Conservation (phyloP, 2,888 invertebrate species). For the Lasioglossum lativentre region DNA sequence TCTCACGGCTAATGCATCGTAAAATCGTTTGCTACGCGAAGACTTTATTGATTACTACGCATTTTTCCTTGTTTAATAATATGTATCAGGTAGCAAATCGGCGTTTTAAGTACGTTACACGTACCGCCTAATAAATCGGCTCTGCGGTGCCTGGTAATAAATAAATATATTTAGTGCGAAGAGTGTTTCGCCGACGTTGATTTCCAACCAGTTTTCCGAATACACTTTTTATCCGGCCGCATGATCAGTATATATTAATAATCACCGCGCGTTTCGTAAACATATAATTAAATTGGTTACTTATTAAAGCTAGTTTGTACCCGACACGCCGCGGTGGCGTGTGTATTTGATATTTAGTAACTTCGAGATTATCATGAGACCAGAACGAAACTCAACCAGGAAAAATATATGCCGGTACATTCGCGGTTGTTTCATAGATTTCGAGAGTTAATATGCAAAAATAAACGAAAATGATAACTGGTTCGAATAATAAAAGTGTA, state of each 20-base stretch:
- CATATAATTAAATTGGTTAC: neutral
- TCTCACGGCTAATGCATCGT: slow-evolving; percentile 15
- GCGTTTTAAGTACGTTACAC: neutral
- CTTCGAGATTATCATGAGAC: neutral
- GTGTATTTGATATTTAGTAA: neutral
- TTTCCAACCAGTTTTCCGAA: slow-evolving; percentile 30
- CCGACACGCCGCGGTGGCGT: too few relatives aligned
- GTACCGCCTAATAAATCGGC: slow-evolving; percentile 4
- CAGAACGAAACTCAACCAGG: neutral
- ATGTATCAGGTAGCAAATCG: neutral
- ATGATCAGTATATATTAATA: neutral
- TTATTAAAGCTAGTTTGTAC: neutral
- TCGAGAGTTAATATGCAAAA: neutral
- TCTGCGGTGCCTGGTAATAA: slow-evolving; percentile 2
- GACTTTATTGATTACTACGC: neutral
- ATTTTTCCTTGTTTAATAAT: slow-evolving; percentile 40
- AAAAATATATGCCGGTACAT: neutral
- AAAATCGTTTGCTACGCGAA: slow-evolving; percentile 2
- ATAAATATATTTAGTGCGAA: slow-evolving; percentile 34
- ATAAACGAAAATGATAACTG: neutral
- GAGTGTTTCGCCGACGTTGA: neutral
- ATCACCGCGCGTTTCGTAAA: neutral
- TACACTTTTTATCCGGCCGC: neutral
- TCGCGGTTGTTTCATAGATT: neutral
- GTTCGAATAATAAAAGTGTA: neutral